These are phyloP conservation scores for Mohoua ochrocephala DNA, from an alignment of 2,113 vertebrate genomes.

Conservation along the genomic window DNA sequence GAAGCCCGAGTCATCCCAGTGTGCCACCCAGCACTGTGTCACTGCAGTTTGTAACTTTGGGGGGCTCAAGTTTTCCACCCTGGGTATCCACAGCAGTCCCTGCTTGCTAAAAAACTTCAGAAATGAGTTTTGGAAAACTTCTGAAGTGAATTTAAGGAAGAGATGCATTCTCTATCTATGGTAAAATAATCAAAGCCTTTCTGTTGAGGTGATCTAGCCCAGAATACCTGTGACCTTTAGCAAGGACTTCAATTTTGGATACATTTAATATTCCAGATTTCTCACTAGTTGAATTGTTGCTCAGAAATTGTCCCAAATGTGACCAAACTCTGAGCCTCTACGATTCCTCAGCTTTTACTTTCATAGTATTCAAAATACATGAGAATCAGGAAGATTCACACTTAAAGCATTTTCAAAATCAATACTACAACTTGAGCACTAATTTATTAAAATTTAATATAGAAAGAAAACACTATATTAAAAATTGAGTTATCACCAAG, in stretches of 20 bases:
- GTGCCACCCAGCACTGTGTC: not conserved
- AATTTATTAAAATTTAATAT: constrained; percentile 62
- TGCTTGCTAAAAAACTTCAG: not conserved
- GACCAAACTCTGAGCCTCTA: not conserved
- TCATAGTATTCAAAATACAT: not conserved
- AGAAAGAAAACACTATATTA: constrained; percentile 53
- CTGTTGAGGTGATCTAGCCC: not conserved
- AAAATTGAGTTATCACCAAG: constrained; percentile 27
- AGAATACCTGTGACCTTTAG: not conserved
- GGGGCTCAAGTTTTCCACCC: not conserved
- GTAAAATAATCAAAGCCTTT: not conserved
- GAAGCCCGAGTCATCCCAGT: not conserved
- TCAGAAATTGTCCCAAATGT: not conserved
- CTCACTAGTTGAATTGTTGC: not conserved
- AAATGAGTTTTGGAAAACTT: not conserved
- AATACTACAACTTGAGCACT: constrained; percentile 10
- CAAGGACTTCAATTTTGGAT: not conserved
- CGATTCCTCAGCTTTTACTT: not conserved
- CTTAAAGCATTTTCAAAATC: constrained; percentile 23
- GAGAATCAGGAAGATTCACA: not conserved
- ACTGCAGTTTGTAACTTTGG: not conserved
- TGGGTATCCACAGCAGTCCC: not conserved
- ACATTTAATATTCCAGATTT: not conserved
- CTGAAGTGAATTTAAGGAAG: not conserved
- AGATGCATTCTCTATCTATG: not conserved